Evolutionary conservation across 2,888 invertebrate species (phyloP), one percentile per base, ranked within the genome.

Genomic region (Mylabris sibirica): DNA sequence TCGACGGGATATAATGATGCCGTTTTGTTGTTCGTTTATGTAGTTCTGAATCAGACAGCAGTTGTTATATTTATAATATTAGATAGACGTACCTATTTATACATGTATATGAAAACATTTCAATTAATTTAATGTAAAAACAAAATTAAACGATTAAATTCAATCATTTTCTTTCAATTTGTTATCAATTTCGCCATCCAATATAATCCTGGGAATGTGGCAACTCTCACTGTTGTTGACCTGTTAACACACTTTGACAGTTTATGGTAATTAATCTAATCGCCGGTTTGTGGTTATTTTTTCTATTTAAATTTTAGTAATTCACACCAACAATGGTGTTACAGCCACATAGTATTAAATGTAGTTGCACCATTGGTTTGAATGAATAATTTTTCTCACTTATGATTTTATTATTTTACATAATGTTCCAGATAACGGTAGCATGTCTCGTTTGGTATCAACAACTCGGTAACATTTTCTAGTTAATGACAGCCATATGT

Each of bases 371-470:
- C 30, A 30, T 30, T 30, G 30, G 4, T 30, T 30, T 30, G 30
- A 30, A 30, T 30, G 38, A 38, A 38, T 38, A 38, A 38, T 14
- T 6, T 38, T 11, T 14, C 14, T 38, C 14, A 38, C 8, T 14
- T 38, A 12, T 38, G 11, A 14, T 38, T 38, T 12, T 14, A 38
- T 38, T 38, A 6, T 38, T 30, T 30, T 30, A 30, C 30, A 8
- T 12, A 6, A 3, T 78, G 75, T 82, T 82, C n/a, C 80, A 83
- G 82, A 80, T 82, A 79, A 79, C 53, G 12, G 77, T 82, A 83
- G 76, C 73, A 82, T 82, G 82, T 79, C 81, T 80, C 81, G 82
- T 77, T 79, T 80, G 75, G 80, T 79, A 66, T 80, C 80, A 75
- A 77, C 78, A 53, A 68, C 63, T 65, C 81, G 80, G 75, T 81